Base-by-base conservation (phyloP, 2,888 invertebrate species). In the Belgica antarctica region DNA sequence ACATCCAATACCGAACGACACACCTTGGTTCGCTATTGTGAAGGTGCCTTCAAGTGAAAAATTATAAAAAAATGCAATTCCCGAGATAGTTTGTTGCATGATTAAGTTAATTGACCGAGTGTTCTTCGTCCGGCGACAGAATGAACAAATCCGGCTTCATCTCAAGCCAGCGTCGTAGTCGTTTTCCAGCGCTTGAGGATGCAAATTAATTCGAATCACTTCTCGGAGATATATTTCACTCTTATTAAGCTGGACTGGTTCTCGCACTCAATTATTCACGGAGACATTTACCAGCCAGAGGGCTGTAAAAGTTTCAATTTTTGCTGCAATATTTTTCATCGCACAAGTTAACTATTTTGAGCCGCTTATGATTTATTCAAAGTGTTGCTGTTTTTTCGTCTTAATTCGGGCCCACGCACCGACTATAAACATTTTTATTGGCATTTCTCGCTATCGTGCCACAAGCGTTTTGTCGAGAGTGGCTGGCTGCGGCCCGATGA, bases 31-130 rank as follows among this genome's bases (percentile, higher is more conserved):
- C 17, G 2, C 19, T 57, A 7, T 57, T 17, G 47, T 47, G 12
- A 47, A n/a, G 4, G 5, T 24, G 57, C 57, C 57, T 57, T 57
- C 57, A 24, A 57, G 57, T 57, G 57, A 57, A 57, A 57, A 57
- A 57, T 57, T 57, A 57, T 57, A 24, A 57, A 57, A 17, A 57
- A 57, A 4, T 41, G 41, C 41, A 41, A 41, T 17, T 19, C 24
- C 8, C 5, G 47, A 7, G 4, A 7, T 47, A 7, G 57, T 17
- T 57, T n/a, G 19, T 17, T 57, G 19, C 57, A 57, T 57, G 57
- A 57, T 57, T 57, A 57, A 57, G 5, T 57, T 57, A 57, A 57
- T 57, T 57, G 57, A 41, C 41, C 4, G 41, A 41, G 41, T n/a
- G 15, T 4, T 10, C 41, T 41, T 41, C 15, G 34, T 31, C 5